A percentile compares a stretch with the other conserved stretches of the same genome.
phyloP scores from a whole-genome alignment of 2,888 invertebrate genomes.

The Podabrus alpinus region DNA sequence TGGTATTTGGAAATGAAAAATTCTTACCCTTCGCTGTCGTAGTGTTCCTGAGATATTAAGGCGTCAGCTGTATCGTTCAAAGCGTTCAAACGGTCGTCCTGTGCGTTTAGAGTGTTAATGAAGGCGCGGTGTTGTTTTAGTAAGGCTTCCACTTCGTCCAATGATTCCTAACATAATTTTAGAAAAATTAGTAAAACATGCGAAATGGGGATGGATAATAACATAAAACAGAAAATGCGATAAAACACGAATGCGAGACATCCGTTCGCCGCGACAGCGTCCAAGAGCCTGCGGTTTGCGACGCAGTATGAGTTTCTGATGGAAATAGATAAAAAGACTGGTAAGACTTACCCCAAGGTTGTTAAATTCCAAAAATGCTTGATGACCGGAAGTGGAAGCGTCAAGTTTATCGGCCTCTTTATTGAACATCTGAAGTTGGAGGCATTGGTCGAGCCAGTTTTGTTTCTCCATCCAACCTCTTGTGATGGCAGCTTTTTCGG shows the following conservation, averaged over 20 bases:
- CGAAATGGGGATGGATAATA: too few relatives aligned
- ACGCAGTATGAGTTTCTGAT: too few relatives aligned
- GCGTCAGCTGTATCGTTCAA: constrained; percentile 84
- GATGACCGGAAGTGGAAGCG: constrained; percentile 91
- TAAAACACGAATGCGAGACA: too few relatives aligned
- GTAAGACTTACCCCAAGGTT: constrained; percentile 77
- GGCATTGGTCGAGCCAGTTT: constrained; percentile 81
- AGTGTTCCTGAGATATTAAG: constrained; percentile 78
- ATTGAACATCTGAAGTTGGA: constrained; percentile 89
- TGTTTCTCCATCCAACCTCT: constrained; percentile 86
- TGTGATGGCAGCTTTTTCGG: constrained; percentile 76
- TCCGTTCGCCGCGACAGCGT: too few relatives aligned
- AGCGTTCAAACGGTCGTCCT: constrained; percentile 86
- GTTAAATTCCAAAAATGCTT: constrained; percentile 87
- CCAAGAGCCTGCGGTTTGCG: too few relatives aligned
- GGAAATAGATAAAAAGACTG: not conserved
- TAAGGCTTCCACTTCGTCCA: constrained; percentile 90
- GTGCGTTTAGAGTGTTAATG: constrained; percentile 88
- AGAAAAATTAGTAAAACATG: constrained; percentile 7
- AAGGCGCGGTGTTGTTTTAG: constrained; percentile 93
- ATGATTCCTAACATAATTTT: constrained; percentile 66
- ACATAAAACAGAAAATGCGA: too few relatives aligned
- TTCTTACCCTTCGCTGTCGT: constrained; percentile 75
- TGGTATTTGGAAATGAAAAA: constrained; percentile 10
- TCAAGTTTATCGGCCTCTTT: constrained; percentile 97